Evolutionary conservation across 2,888 invertebrate genomes (phyloP), one percentile per base, ranked within the genome.

Genomic region (Ferrisia virgata): DNA sequence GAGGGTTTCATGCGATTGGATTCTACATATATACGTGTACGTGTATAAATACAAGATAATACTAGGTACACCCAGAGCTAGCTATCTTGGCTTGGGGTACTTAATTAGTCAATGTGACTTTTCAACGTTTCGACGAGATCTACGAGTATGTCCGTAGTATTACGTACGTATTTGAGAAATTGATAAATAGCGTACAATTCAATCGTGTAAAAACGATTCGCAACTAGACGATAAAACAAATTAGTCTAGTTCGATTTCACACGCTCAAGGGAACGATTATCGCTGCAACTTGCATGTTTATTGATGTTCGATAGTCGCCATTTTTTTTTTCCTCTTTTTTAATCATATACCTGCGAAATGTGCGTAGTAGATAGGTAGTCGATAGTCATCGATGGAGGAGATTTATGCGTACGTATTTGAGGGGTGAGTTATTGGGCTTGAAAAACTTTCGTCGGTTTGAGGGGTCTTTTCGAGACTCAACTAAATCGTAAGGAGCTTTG

Each of bases 331-430:
- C 39, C 39, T 39, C n/a, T 39, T 39, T 39, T 39, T 39, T 28
- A 28, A 64, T 64, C 64, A 64, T 64, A 64, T n/a, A n/a, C 64
- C 64, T 64, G 64, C 64, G 53, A 53, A 53, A n/a, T n/a, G n/a
- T n/a, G n/a, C n/a, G n/a, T n/a, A n/a, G n/a, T n/a, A n/a, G n/a
- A n/a, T n/a, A n/a, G n/a, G 18, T 22, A 53, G 53, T 53, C 53
- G 53, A 4, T 5, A n/a, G 6, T 3, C 18, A 11, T n/a, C n/a
- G 15, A n/a, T 43, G 43, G 15, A 6, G 43, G 43, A 53, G 53
- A 53, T 53, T 53, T 53, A 53, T 53, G 9, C n/a, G n/a, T n/a
- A n/a, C n/a, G n/a, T n/a, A n/a, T 18, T 22, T 8, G 22, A 53
- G 22, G 53, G 53, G 53, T 53, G 11, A 53, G 53, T 53, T 53